Evolutionary conservation across 53 echinoderm and acorn worm genomes (phyloP).

Genomic region (Crossaster papposus): DNA sequence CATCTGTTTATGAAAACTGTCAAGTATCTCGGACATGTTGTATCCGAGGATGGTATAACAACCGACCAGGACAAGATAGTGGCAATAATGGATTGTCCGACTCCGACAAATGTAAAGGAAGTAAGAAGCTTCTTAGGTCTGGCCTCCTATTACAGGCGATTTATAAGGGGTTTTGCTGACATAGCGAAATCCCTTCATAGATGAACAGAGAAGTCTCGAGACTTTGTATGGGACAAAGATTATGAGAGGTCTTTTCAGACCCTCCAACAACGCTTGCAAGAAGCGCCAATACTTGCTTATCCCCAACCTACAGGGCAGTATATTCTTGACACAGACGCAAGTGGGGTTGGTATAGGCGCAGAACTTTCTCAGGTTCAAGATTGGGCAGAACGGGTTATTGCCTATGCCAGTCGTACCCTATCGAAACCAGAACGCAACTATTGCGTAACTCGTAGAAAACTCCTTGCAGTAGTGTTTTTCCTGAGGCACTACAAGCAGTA

Average conservation of each 20-base stretch:
- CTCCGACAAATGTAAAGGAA: background rate
- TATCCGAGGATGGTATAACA: background rate
- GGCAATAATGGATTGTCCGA: conserved; percentile 13
- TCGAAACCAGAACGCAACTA: conserved; percentile 33
- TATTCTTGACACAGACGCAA: conserved; percentile 42
- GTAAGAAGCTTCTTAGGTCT: conserved; percentile 36
- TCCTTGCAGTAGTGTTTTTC: conserved; percentile 19
- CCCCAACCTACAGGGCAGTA: conserved; percentile 16
- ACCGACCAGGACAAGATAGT: conserved; percentile 26
- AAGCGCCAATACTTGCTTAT: conserved; percentile 28
- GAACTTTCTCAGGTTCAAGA: conserved; percentile 33
- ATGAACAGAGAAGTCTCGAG: conserved; percentile 2
- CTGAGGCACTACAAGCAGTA: conserved; percentile 33
- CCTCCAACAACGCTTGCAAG: background rate
- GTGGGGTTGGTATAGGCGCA: conserved; percentile 3
- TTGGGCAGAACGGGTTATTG: conserved; percentile 24
- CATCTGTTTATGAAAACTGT: background rate
- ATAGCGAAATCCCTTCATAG: conserved; percentile 16
- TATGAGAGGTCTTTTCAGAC: conserved; percentile 5
- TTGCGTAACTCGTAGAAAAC: conserved; percentile 45
- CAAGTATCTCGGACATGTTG: background rate
- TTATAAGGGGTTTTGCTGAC: conserved; percentile 22
- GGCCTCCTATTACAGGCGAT: conserved; percentile 19
- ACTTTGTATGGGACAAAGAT: background rate
- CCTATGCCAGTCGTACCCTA: conserved; percentile 28